phyloP scores from a whole-genome alignment of 2,113 vertebrate genomes.

The Okapia johnstoni region DNA sequence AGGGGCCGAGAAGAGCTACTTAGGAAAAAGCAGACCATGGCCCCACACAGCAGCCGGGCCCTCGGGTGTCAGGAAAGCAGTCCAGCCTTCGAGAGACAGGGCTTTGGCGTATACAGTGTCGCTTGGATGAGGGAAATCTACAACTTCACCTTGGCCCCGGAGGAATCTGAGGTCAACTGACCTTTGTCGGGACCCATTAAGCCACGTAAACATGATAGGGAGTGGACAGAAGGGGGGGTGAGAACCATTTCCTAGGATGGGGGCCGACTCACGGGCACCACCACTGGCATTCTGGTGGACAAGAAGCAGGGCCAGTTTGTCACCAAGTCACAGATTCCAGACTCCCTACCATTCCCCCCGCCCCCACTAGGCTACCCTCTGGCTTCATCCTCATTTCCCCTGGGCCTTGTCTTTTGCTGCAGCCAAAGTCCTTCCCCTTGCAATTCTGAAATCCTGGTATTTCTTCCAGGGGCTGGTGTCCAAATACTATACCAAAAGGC shows the following conservation, averaged over 20 bases:
- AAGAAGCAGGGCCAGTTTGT: not conserved
- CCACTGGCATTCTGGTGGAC: not conserved
- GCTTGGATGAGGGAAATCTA: not conserved
- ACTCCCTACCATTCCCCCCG: not conserved
- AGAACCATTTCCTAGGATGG: not conserved
- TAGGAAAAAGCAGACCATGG: not conserved
- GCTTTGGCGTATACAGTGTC: fast-evolving
- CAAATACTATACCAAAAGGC: not conserved
- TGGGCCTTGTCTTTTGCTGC: not conserved
- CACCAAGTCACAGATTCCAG: not conserved
- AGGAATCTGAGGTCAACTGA: not conserved
- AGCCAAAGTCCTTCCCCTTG: fast-evolving
- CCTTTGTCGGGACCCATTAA: not conserved
- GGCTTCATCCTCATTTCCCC: not conserved
- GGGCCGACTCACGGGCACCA: not conserved
- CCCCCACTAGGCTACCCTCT: not conserved
- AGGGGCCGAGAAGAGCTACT: not conserved
- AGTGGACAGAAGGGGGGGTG: not conserved
- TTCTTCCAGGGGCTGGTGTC: not conserved
- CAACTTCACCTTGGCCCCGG: not conserved
- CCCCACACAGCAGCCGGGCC: not conserved
- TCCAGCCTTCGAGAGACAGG: not conserved
- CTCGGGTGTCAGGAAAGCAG: not conserved
- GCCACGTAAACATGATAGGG: fast-evolving
- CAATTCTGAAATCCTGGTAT: not conserved